Conservation (phyloP, 2,113 vertebrate genomes). For the Myrmecophaga tridactyla region DNA sequence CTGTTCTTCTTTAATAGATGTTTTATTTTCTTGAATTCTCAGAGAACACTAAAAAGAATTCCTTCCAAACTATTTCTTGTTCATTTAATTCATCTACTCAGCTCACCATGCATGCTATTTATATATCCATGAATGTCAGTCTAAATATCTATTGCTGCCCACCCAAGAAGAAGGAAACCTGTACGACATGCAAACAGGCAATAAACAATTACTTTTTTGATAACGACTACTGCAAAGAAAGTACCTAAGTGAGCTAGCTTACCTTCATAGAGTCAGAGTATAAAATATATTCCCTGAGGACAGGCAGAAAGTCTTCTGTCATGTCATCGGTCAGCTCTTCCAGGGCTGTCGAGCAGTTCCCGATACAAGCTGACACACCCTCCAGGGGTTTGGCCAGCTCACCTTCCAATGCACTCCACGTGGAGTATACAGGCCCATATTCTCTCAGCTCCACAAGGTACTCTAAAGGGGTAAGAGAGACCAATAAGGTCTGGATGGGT, state of each 20-base stretch:
- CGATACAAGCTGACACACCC: conserved; percentile 90
- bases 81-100: neutral
- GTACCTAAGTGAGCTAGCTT: conserved; percentile 18
- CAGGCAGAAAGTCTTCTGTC: conserved; percentile 95
- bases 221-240: neutral
- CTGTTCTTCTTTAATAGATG: neutral
- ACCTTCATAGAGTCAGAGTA: conserved; percentile 99
- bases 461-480: conserved; percentile 81
- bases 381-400: conserved; percentile 92
- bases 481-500: neutral
- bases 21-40: neutral
- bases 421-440: conserved; percentile 93
- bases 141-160: neutral
- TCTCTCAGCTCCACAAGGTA: conserved; percentile 95
- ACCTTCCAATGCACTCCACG: conserved; percentile 90
- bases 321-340: conserved; percentile 94
- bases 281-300: conserved; percentile 94
- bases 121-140: neutral
- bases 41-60: neutral
- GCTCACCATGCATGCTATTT: neutral
- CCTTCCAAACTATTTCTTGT: neutral
- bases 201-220: neutral
- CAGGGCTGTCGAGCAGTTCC: conserved; percentile 89
- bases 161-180: neutral
- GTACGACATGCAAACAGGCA: neutral